A percentile compares a stretch with the other conserved stretches of the same genome.
These are phyloP conservation scores for Drosophila biarmipes DNA, from an alignment of 1,140 invertebrate genomes.

Conservation along the genomic window DNA sequence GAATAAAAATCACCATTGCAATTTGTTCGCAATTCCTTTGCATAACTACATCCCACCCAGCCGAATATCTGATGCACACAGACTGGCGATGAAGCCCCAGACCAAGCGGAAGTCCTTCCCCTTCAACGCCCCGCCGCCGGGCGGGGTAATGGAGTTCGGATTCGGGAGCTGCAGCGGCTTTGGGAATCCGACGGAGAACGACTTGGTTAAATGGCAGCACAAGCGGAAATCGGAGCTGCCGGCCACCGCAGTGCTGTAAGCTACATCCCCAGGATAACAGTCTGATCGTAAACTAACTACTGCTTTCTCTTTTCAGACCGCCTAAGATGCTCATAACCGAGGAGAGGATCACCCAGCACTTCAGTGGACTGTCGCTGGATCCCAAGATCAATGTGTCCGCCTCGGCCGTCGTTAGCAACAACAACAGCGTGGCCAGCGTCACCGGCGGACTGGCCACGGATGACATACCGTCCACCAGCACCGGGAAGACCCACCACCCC, in stretches of 20 bases:
- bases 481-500: slow-evolving; percentile 69
- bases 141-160: slow-evolving; percentile 73
- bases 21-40: slow-evolving; percentile 3
- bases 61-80: slow-evolving; percentile 12
- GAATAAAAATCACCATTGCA: slow-evolving; percentile 7
- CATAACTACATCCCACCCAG: slow-evolving; percentile 1
- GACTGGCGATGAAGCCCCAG: slow-evolving; percentile 29
- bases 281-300: background rate
- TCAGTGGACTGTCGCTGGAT: slow-evolving; percentile 89
- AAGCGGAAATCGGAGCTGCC: slow-evolving; percentile 66
- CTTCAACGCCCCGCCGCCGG: slow-evolving; percentile 68
- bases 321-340: slow-evolving; percentile 92
- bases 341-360: slow-evolving; percentile 91
- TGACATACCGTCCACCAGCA: slow-evolving; percentile 72
- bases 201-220: slow-evolving; percentile 63
- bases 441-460: slow-evolving; percentile 66
- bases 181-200: slow-evolving; percentile 32
- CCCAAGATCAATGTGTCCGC: slow-evolving; percentile 69
- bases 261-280: no score
- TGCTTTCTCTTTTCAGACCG: slow-evolving; percentile 83
- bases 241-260: slow-evolving; percentile 59
- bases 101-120: slow-evolving; percentile 51
- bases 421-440: slow-evolving; percentile 60
- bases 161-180: slow-evolving; percentile 25
- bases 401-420: slow-evolving; percentile 43